phyloP scores from a whole-genome alignment of 2,113 vertebrate genomes.

The Kryptolebias marmoratus region DNA sequence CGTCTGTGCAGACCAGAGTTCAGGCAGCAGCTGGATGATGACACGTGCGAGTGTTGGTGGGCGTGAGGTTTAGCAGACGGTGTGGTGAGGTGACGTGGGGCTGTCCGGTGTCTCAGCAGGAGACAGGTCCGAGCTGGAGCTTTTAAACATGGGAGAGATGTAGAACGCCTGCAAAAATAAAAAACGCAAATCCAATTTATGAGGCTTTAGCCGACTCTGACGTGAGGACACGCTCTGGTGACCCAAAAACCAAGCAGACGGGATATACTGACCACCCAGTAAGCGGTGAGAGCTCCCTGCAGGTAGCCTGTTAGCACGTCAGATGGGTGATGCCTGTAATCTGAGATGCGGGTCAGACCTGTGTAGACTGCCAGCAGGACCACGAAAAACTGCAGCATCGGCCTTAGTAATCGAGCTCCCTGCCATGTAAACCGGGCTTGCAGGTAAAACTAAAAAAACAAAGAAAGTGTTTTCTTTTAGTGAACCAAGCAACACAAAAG shows the following conservation, averaged over 20 bases:
- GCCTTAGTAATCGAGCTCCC: conserved; percentile 78
- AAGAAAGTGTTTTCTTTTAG: not conserved
- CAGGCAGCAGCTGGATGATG: conserved; percentile 31
- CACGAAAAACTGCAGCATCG: conserved; percentile 81
- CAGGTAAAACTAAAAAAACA: conserved; percentile 79
- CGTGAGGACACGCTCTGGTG: conserved; percentile 5
- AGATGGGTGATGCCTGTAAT: conserved; percentile 81
- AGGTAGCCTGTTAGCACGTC: conserved; percentile 79
- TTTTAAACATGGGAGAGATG: conserved; percentile 79
- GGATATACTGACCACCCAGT: conserved; percentile 82
- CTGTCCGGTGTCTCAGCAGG: conserved; percentile 51
- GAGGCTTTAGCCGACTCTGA: conserved; percentile 15
- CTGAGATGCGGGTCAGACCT: conserved; percentile 80
- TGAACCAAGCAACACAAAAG: not conserved
- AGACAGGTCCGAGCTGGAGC: conserved; percentile 30
- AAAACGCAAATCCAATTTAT: conserved; percentile 17
- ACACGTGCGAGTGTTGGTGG: not conserved
- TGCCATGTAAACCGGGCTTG: conserved; percentile 80
- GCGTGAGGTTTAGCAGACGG: conserved; percentile 69
- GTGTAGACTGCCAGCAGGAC: conserved; percentile 82
- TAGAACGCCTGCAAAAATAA: conserved; percentile 71
- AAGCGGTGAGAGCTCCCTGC: conserved; percentile 83
- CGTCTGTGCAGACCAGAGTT: conserved; percentile 12
- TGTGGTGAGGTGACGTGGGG: conserved; percentile 67
- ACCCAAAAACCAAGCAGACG: conserved; percentile 14